A percentile compares a stretch with the other conserved stretches of the same genome.
Conservation (phyloP, 2,797 vertebrate genomes). For the Helarctos malayanus region DNA sequence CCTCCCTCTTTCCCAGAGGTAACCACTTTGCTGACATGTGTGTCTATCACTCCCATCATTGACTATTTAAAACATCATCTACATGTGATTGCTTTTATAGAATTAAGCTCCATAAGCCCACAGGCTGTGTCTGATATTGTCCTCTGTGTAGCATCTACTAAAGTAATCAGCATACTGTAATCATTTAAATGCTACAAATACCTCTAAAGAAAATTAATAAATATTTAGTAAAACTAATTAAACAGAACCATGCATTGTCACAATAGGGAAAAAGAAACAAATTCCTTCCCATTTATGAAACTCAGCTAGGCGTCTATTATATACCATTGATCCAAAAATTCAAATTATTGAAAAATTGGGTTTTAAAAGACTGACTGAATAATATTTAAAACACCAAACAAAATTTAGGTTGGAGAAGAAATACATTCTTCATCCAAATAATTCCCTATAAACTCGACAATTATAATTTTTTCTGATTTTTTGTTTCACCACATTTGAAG, state of each 20-base stretch:
- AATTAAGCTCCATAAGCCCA: constrained; percentile 59
- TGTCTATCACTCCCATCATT: constrained; percentile 26
- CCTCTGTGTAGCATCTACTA: constrained; percentile 33
- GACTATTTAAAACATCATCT: constrained; percentile 58
- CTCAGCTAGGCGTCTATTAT: background rate
- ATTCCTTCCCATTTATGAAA: constrained; percentile 59
- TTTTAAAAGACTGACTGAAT: constrained; percentile 62
- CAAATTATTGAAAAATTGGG: constrained; percentile 46
- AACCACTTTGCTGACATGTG: background rate
- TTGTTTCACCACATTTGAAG: constrained; percentile 86
- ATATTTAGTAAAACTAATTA: constrained; percentile 78
- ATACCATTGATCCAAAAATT: constrained; percentile 40
- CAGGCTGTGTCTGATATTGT: constrained; percentile 29
- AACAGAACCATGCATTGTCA: constrained; percentile 50
- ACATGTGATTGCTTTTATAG: constrained; percentile 43
- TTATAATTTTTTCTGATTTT: constrained; percentile 87
- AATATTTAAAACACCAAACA: constrained; percentile 73
- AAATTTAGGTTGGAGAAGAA: constrained; percentile 69
- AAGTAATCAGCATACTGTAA: background rate
- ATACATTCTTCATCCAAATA: constrained; percentile 84
- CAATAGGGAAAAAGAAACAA: constrained; percentile 57
- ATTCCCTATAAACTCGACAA: constrained; percentile 87
- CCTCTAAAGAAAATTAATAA: constrained; percentile 69
- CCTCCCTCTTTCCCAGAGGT: constrained; percentile 10
- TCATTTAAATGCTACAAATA: constrained; percentile 64